Percentiles rank a stretch among this genome's conserved stretches.
Conservation (phyloP, 2,113 vertebrate genomes). For the Gallinago undulata region DNA sequence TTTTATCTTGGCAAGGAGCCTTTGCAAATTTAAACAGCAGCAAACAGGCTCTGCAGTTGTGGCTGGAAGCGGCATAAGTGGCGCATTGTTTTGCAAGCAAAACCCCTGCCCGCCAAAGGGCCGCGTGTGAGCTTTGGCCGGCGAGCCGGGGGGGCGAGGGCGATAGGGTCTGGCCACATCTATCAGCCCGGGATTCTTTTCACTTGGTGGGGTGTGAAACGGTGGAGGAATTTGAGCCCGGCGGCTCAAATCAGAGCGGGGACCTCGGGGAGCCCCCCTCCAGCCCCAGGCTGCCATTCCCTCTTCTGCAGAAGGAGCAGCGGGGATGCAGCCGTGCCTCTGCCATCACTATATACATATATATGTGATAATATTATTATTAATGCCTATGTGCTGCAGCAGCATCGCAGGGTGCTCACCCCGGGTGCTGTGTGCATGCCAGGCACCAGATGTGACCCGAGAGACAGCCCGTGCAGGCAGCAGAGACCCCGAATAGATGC, state of each 20-base stretch:
- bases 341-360: fast-evolving
- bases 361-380: not conserved
- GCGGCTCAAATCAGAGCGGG: fast-evolving
- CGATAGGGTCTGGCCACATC: not conserved
- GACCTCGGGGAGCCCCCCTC: not conserved
- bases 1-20: slow-evolving; percentile 70
- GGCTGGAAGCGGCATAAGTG: slow-evolving; percentile 50
- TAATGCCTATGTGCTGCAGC: not conserved
- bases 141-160: not conserved
- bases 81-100: slow-evolving; percentile 61
- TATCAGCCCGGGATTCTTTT: not conserved
- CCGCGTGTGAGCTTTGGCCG: slow-evolving; percentile 56
- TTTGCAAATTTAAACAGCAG: slow-evolving; percentile 58
- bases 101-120: slow-evolving; percentile 18
- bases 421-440: fast-evolving
- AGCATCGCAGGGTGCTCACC: fast-evolving
- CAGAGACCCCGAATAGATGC: fast-evolving
- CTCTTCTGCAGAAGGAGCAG: not conserved
- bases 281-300: not conserved
- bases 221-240: not conserved
- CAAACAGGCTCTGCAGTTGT: slow-evolving; percentile 17
- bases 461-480: fast-evolving
- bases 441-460: not conserved
- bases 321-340: not conserved
- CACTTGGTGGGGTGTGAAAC: slow-evolving; percentile 6